phyloP scores from a whole-genome alignment of 2,888 invertebrate genomes.

The Euplagia quadripunctaria region DNA sequence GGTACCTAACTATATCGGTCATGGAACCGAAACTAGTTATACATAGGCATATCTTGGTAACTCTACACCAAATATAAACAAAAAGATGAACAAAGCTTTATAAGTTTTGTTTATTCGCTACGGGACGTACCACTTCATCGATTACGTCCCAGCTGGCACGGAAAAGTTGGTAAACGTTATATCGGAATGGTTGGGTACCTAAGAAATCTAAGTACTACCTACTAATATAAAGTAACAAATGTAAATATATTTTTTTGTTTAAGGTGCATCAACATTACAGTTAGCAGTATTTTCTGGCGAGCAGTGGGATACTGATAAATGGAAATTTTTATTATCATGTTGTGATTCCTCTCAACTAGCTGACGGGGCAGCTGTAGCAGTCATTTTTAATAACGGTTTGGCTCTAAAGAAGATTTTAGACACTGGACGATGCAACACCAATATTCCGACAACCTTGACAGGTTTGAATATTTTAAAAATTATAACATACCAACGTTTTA shows the following conservation, averaged over 20 bases:
- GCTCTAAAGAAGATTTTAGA: slow-evolving; percentile 76
- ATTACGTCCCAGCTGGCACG: background rate
- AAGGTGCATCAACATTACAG: slow-evolving; percentile 82
- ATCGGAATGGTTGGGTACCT: no score
- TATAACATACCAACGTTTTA: no score
- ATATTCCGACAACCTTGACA: slow-evolving; percentile 80
- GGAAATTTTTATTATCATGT: slow-evolving; percentile 76
- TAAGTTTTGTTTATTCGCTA: background rate
- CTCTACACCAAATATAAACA: no score
- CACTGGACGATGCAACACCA: slow-evolving; percentile 80
- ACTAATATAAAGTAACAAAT: background rate
- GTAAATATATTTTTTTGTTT: slow-evolving; percentile 24
- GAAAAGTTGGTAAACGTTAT: background rate
- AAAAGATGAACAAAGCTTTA: background rate
- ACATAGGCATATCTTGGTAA: no score
- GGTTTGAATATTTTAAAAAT: slow-evolving; percentile 56
- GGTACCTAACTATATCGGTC: no score
- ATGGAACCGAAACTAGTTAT: no score
- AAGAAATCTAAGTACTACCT: no score
- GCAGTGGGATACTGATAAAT: slow-evolving; percentile 74
- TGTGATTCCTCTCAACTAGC: slow-evolving; percentile 83
- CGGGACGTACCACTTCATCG: background rate
- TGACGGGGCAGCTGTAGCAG: slow-evolving; percentile 82
- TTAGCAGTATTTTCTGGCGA: slow-evolving; percentile 78
- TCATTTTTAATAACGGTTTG: slow-evolving; percentile 74